Evolutionary conservation across 2,113 vertebrate genomes (phyloP).

Genomic region (Neolamprologus devosi): DNA sequence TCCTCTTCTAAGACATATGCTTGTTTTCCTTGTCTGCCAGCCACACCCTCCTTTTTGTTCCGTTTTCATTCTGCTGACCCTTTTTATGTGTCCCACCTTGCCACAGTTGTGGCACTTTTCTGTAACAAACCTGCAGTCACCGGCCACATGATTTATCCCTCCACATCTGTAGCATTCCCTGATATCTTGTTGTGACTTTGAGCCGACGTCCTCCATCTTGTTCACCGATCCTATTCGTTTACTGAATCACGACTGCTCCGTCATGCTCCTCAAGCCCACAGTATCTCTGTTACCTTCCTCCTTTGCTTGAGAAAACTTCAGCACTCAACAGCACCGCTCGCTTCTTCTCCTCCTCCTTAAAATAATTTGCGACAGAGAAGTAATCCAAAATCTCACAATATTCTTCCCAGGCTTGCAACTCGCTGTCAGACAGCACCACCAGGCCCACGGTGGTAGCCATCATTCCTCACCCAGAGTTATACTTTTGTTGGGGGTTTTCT

Average conservation of each 20-base stretch:
- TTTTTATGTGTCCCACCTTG: not conserved
- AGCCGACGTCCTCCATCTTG: rapidly evolving
- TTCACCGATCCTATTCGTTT: not conserved
- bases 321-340: not conserved
- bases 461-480: not conserved
- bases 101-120: not conserved
- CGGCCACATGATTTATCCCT: not conserved
- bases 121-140: not conserved
- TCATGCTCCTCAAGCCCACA: not conserved
- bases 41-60: not conserved
- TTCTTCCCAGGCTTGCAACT: not conserved
- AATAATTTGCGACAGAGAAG: not conserved
- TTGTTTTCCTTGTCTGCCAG: not conserved
- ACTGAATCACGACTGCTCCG: not conserved
- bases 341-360: not conserved
- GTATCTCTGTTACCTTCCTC: not conserved
- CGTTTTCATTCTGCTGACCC: not conserved
- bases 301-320: not conserved
- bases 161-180: not conserved
- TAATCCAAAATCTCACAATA: not conserved
- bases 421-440: not conserved
- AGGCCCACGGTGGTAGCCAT: not conserved
- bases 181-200: not conserved
- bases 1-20: not conserved
- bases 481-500: not conserved